Evolutionary conservation across 2,113 vertebrate genomes (phyloP), one percentile per base, ranked within the genome.

Genomic region (Hystrix cristata): DNA sequence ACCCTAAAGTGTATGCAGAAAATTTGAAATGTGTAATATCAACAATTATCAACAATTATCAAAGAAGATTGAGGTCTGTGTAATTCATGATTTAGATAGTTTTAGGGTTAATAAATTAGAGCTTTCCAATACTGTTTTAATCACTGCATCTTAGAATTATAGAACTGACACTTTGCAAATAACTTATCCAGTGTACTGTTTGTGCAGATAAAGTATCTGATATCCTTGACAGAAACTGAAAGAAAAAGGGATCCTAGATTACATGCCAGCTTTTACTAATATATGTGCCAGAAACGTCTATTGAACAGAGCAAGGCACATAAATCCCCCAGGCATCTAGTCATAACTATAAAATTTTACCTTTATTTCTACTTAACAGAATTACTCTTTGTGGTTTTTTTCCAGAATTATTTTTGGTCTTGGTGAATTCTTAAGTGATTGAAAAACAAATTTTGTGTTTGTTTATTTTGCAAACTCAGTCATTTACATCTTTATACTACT

Each of bases 101-200:
- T 93, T 60, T 51, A 95, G 27, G 62, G 48, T 92, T 87, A 65
- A 82, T 83, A 92, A 86, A 82, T 95, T 91, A 67, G 60, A 92
- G 72, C 18, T 31, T 84, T 64, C 43, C 46, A 43, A 27, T 93
- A 23, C 6, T 27, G 21, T 93, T 91, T 95, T 93, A 89, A 62
- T 83, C 46, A 55, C 8, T 43, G 4, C 27, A 95, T 72, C 46
- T 88, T 96, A 72, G 38, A 90, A 67, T 80, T 87, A 65, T 21
- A 94, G 81, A 86, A 89, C 13, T 82, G n/a, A 25, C 2, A 69
- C 5, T 67, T 87, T 93, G 76, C 51, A 91, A 84, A 83, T 80
- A 88, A 87, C 55, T 71, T 80, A 72, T 57, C 34, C 10, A 21
- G 13, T 84, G 46, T 88, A 11, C 62, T 92, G 5, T 48, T 51